Percentiles rank a stretch among this genome's conserved stretches.
These are phyloP conservation scores for Catalaphyllia jardinei DNA, from an alignment of 64 coral and sea anemone species.

Conservation along the genomic window DNA sequence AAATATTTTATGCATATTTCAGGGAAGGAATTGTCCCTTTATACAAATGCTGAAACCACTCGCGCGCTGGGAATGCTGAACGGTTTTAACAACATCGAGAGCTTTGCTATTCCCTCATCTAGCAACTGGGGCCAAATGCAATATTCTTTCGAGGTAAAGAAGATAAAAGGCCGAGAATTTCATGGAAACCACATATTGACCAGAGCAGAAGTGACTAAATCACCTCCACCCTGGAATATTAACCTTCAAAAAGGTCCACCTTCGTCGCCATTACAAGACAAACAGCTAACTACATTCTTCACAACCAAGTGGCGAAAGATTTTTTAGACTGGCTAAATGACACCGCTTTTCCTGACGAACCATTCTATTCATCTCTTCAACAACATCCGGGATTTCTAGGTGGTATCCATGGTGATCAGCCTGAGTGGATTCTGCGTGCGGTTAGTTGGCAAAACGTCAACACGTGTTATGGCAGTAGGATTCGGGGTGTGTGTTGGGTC, in stretches of 20 bases:
- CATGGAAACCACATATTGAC: not conserved
- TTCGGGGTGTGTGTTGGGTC: constrained; percentile 4
- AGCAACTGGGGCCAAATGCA: not conserved
- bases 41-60: not conserved
- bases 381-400: constrained; percentile 36
- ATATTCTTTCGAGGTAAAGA: not conserved
- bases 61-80: not conserved
- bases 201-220: not conserved
- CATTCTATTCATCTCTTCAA: constrained; percentile 24
- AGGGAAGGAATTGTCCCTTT: constrained; percentile 9
- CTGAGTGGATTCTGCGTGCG: constrained; percentile 15
- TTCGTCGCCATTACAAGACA: constrained; percentile 12
- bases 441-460: not conserved
- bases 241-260: constrained; percentile 1
- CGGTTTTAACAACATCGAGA: constrained; percentile 8
- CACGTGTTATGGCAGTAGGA: constrained; percentile 2
- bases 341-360: not conserved
- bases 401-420: constrained; percentile 5
- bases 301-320: constrained; percentile 13
- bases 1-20: constrained; percentile 36
- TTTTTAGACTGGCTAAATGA: constrained; percentile 29
- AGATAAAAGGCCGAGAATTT: not conserved
- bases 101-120: not conserved
- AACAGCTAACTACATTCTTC: constrained; percentile 7
- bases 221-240: not conserved